Evolutionary conservation across 2,797 vertebrate species (phyloP).

Genomic region (Bovichtus diacanthus): DNA sequence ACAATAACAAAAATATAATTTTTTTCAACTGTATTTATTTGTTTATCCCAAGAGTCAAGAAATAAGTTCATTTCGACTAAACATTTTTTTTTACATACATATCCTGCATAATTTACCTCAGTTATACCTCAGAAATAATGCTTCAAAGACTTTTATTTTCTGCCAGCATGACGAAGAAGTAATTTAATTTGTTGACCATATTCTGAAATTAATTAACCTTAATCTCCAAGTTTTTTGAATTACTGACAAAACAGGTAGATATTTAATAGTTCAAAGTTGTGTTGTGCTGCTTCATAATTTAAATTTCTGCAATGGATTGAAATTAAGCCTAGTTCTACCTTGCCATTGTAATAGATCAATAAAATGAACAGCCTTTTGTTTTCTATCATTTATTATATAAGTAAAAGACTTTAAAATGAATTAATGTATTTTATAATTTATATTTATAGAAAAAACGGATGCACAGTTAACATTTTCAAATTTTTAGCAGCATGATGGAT

Average conservation of each 20-base stretch:
- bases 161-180: neutral
- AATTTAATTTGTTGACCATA: neutral
- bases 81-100: neutral
- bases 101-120: neutral
- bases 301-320: neutral
- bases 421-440: neutral
- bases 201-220: slow-evolving; percentile 14
- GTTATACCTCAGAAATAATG: slow-evolving; percentile 1
- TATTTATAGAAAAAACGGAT: neutral
- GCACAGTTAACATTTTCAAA: neutral
- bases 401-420: neutral
- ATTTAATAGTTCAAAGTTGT: slow-evolving; percentile 1
- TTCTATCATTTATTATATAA: neutral
- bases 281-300: neutral
- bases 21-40: neutral
- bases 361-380: neutral
- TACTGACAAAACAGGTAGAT: neutral
- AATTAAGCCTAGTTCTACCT: neutral
- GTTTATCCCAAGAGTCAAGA: neutral
- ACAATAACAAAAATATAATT: neutral
- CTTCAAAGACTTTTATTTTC: slow-evolving; percentile 17
- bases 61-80: neutral
- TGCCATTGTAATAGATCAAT: slow-evolving; percentile 3
- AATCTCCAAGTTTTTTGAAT: neutral
- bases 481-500: too few relatives aligned